Evolutionary conservation across 2,113 vertebrate genomes (phyloP).

Genomic region (Macroglossus sobrinus): DNA sequence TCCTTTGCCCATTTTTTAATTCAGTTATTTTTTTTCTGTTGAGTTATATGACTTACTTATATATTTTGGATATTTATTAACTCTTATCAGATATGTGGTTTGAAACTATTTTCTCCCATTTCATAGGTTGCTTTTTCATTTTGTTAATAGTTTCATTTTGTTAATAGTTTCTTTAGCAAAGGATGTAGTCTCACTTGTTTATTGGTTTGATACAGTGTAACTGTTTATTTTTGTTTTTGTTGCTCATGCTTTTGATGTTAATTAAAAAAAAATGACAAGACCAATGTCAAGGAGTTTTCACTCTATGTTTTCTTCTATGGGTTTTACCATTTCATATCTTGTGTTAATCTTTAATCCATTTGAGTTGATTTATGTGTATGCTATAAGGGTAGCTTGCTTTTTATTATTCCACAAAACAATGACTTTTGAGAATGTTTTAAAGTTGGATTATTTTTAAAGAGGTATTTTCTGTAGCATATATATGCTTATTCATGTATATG

Average conservation of each 20-base stretch:
- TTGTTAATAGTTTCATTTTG: background rate
- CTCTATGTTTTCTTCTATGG: background rate
- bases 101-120: background rate
- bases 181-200: background rate
- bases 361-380: background rate
- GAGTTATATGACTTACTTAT: background rate
- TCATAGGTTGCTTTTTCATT: background rate
- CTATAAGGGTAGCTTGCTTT: background rate
- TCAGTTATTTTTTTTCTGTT: background rate
- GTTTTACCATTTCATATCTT: background rate
- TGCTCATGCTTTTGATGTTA: background rate
- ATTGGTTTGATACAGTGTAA: background rate
- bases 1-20: background rate
- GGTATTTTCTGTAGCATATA: background rate
- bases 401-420: background rate
- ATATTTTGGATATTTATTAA: background rate
- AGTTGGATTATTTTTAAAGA: background rate
- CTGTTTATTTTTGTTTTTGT: background rate
- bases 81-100: background rate
- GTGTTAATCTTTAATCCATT: background rate
- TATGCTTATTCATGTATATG: background rate
- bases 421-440: slow-evolving; percentile 4
- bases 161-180: background rate
- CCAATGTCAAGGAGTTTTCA: background rate
- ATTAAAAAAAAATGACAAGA: background rate